Evolutionary conservation across 2,797 vertebrate genomes (phyloP).

Genomic region (Ambastaia sidthimunki): DNA sequence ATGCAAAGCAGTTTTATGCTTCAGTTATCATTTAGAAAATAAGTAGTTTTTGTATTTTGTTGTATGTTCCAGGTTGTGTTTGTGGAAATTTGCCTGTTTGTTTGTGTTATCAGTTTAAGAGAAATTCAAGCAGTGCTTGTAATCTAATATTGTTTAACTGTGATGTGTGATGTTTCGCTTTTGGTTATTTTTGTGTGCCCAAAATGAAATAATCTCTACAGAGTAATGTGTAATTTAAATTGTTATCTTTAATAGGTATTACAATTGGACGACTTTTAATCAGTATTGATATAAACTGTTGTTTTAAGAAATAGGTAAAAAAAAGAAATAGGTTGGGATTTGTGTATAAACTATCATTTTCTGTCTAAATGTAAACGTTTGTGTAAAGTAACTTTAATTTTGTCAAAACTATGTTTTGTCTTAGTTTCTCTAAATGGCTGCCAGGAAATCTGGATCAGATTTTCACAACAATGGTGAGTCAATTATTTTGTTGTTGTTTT

Average conservation of each 20-base stretch:
- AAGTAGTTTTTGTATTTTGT: neutral
- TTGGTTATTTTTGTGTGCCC: neutral
- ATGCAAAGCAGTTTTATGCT: neutral
- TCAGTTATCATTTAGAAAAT: neutral
- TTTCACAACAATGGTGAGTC: conserved; percentile 89
- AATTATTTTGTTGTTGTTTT: conserved; percentile 3
- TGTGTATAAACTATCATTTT: neutral
- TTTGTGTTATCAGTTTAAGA: neutral
- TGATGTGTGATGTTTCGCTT: neutral
- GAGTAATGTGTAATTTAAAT: too few relatives aligned
- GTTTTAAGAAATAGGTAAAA: neutral
- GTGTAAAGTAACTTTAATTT: neutral
- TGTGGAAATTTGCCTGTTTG: neutral
- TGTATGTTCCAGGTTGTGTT: neutral
- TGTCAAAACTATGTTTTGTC: conserved; percentile 64
- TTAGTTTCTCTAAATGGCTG: conserved; percentile 97
- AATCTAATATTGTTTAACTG: neutral
- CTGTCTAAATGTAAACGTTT: neutral
- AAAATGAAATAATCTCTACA: neutral
- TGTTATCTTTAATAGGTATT: too few relatives aligned
- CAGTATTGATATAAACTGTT: neutral
- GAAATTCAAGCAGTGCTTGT: neutral
- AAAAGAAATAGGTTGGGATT: neutral
- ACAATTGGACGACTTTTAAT: too few relatives aligned
- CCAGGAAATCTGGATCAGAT: conserved; percentile 94